Evolutionary conservation across 2,888 invertebrate species (phyloP), one percentile per base, ranked within the genome.

Genomic region (Kryphioiulus occultus): DNA sequence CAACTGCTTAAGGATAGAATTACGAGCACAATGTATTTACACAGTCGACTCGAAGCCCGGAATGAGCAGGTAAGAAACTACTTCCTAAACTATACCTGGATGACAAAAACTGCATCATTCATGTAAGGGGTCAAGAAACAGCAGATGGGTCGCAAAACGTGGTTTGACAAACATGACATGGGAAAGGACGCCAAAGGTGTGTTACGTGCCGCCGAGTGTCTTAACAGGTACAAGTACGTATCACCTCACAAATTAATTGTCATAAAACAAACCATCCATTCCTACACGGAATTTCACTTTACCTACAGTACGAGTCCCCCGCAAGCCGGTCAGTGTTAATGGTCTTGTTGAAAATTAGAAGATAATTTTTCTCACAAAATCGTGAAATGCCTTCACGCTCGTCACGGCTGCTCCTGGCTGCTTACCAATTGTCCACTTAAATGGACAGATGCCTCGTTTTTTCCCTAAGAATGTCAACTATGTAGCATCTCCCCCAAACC

Each of bases 401-500:
- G 0, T 59, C 59, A 7, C n/a, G 59, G n/a, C 59, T 59, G n/a
- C 59, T 59, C 59, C n/a, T 59, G 1, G 59, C n/a, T 59, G 59
- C 59, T 59, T 59, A 59, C 59, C 59, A 59, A 59, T 59, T 59
- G 59, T 59, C n/a, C 59, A 59, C 59, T 59, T 59, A 59, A 59
- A 59, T 59, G 59, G 59, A 59, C 59, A 59, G 59, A 59, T n/a
- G 59, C 59, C 59, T 59, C n/a, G 59, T 59, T 59, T 59, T 59
- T 59, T 42, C 3, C 19, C 19, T 4, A 59, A 19, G 59, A 59
- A 59, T 59, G 19, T 59, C n/a, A 59, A 59, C 19, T 7, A 59
- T 59, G 59, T 59, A n/a, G 7, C 19, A n/a, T 59, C 59, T n/a
- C 59, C n/a, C 5, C n/a, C 2, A 59, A 59, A 59, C 17, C 53